Evolutionary conservation across 2,113 vertebrate species (phyloP).

Genomic region (Ramphastos sulfuratus): DNA sequence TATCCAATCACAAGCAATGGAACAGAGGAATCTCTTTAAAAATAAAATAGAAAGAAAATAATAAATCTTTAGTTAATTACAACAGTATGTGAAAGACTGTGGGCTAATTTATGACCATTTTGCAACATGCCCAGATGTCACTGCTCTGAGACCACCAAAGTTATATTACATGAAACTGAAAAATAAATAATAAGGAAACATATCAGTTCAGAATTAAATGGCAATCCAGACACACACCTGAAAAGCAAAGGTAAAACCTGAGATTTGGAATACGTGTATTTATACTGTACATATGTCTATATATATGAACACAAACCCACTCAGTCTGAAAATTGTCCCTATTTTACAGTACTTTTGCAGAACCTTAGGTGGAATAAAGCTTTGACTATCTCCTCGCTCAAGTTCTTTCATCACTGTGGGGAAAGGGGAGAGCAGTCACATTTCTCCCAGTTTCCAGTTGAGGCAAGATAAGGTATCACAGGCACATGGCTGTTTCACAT

Average conservation of each 20-base stretch:
- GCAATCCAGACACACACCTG: neutral
- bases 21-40: conserved; percentile 39
- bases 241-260: conserved; percentile 17
- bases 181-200: neutral
- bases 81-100: conserved; percentile 22
- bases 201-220: conserved; percentile 10
- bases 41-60: neutral
- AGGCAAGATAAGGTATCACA: neutral
- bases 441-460: neutral
- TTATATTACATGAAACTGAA: neutral
- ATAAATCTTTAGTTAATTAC: conserved; percentile 11
- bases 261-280: neutral
- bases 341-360: neutral
- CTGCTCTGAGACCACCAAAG: conserved; percentile 57
- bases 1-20: conserved; percentile 42
- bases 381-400: neutral
- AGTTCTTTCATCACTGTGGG: neutral
- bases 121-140: conserved; percentile 37
- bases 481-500: rapidly evolving
- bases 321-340: neutral
- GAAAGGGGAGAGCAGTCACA: neutral
- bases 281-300: neutral
- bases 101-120: conserved; percentile 32
- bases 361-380: neutral
- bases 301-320: neutral